These are phyloP conservation scores for Drosophila ogumai DNA, from an alignment of 1,140 invertebrate species.

Conservation along the genomic window DNA sequence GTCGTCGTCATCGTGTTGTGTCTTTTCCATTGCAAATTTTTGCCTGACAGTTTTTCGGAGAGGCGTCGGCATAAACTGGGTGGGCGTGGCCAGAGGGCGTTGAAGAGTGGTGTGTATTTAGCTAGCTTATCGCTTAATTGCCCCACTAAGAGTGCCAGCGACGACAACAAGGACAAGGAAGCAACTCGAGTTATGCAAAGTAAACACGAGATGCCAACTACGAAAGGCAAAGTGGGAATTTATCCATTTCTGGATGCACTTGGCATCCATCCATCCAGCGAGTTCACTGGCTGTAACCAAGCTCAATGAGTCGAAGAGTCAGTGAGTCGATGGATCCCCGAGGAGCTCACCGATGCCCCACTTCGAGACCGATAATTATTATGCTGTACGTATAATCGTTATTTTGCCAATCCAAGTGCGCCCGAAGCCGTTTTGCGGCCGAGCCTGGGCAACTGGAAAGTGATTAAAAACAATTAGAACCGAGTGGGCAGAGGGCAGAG, in stretches of 20 bases:
- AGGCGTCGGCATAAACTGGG: background rate
- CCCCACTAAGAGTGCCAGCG: slow-evolving; percentile 54
- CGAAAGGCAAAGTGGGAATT: slow-evolving; percentile 4
- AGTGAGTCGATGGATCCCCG: background rate
- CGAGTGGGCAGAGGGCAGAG: background rate
- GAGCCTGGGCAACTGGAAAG: slow-evolving; percentile 58
- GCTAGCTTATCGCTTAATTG: slow-evolving; percentile 81
- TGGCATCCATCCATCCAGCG: background rate
- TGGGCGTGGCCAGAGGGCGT: background rate
- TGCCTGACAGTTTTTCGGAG: slow-evolving; percentile 26
- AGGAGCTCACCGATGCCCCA: background rate
- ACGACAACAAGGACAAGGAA: slow-evolving; percentile 42
- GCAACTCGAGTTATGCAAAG: slow-evolving; percentile 31
- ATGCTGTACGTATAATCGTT: slow-evolving; percentile 56
- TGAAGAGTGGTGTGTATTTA: slow-evolving; percentile 59
- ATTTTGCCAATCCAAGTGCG: slow-evolving; percentile 63
- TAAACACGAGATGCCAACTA: slow-evolving; percentile 32
- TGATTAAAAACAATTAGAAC: slow-evolving; percentile 78
- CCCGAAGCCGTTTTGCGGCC: slow-evolving; percentile 42
- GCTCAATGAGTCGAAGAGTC: background rate
- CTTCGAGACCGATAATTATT: slow-evolving; percentile 37
- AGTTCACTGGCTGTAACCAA: slow-evolving; percentile 1
- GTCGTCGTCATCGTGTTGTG: slow-evolving; percentile 41
- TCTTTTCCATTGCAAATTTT: slow-evolving; percentile 59
- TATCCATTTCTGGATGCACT: slow-evolving; percentile 1